Evolutionary conservation across 2,888 invertebrate species (phyloP), one percentile per base, ranked within the genome.

Genomic region (Antitype chi): DNA sequence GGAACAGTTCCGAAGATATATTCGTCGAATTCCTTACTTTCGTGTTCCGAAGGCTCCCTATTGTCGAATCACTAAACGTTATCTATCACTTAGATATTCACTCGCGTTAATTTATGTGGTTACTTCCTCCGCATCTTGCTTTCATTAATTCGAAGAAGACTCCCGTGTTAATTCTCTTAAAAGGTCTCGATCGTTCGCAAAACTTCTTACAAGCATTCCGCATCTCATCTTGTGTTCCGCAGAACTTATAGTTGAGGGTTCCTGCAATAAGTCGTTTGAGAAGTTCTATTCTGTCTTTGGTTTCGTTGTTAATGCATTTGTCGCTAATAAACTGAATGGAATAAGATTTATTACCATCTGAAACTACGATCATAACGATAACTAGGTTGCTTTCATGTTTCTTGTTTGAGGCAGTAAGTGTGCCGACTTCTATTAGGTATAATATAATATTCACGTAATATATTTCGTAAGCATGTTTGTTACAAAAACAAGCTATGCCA

Each of bases 101-200:
- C 86, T 87, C 70, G 81, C 69, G 83, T 86, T 90, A 91, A 93
- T 94, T 93, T 92, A 93, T 92, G 90, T 88, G 89, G 89, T 89
- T 85, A 86, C 89, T 89, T 89, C 81, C 89, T 86, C 89, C 88
- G 89, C 84, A 87, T 90, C 90, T 78, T 79, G 78, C 81, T 81
- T 87, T 86, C 91, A 92, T 92, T 92, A 91, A 92, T 91, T 90
- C 91, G 80, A 87, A 90, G 90, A 90, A 87, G 86, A 91, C 90
- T 89, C 89, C 85, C 82, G 90, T 89, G 89, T 89, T 93, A 92
- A 92, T 94, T 92, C 89, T 87, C 89, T 89, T 93, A 92, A 93
- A 92, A 93, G 92, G 89, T 90, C 89, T 86, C 86, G 88, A 89
- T 89, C 81, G 83, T 79, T 78, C 74, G 73, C 70, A 75, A 83